Percentiles rank a stretch among this genome's conserved stretches.
These are phyloP conservation scores for Drosophila melanosoma DNA, from an alignment of 2,888 invertebrate genomes.

Conservation along the genomic window DNA sequence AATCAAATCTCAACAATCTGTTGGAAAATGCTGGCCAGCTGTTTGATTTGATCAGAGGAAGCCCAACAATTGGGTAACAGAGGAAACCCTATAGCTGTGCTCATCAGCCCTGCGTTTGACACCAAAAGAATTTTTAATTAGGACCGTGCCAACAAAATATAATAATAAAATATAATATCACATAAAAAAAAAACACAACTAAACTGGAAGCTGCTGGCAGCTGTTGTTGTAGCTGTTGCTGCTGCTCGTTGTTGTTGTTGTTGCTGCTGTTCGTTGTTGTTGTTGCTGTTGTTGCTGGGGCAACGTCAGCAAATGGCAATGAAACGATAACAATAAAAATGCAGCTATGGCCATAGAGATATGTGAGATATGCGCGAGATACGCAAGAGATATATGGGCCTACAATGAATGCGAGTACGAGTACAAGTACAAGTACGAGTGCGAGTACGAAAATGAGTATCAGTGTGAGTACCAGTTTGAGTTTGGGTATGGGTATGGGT, in stretches of 20 bases:
- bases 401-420: slow-evolving; percentile 54
- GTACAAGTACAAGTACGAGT: slow-evolving; percentile 20
- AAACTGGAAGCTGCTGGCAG: slow-evolving; percentile 42
- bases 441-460: slow-evolving; percentile 4
- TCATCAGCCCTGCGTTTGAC: slow-evolving; percentile 57
- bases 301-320: slow-evolving; percentile 64
- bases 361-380: slow-evolving; percentile 55
- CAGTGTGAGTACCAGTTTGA: background rate
- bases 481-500: slow-evolving; percentile 11
- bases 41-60: slow-evolving; percentile 3
- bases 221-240: slow-evolving; percentile 19
- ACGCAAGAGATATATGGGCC: slow-evolving; percentile 54
- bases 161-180: slow-evolving; percentile 29
- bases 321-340: slow-evolving; percentile 67
- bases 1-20: background rate
- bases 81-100: slow-evolving; percentile 47
- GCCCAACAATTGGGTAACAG: slow-evolving; percentile 20
- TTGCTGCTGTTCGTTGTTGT: too few species aligned
- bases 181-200: slow-evolving; percentile 23
- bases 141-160: slow-evolving; percentile 48
- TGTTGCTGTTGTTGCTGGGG: slow-evolving; percentile 26
- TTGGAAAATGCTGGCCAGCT: slow-evolving; percentile 2
- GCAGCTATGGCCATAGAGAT: slow-evolving; percentile 60
- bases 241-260: slow-evolving; percentile 4
- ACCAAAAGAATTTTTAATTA: slow-evolving; percentile 76